Conservation (phyloP, 2,888 invertebrate species). For the Archaeoteleia sp. region DNA sequence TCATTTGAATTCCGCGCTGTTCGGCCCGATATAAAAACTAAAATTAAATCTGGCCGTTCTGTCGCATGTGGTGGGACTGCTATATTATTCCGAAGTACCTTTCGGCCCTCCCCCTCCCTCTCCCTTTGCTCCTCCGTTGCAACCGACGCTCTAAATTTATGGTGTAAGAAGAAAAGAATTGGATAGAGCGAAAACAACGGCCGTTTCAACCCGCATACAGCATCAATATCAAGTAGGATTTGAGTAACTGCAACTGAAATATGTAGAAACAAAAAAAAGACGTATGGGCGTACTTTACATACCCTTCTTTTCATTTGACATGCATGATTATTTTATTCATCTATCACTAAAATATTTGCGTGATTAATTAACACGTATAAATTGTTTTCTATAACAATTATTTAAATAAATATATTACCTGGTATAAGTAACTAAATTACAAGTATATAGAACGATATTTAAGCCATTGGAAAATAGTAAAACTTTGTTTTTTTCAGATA, state of each 20-base stretch:
- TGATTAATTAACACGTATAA: no score
- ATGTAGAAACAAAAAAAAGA: constrained; percentile 8
- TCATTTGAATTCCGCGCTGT: constrained; percentile 52
- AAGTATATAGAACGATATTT: no score
- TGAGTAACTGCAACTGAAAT: constrained; percentile 29
- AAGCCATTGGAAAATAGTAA: no score
- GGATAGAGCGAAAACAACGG: constrained; percentile 37
- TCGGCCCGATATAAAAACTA: constrained; percentile 49
- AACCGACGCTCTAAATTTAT: constrained; percentile 57
- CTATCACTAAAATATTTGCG: no score
- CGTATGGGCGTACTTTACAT: no score
- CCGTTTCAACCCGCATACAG: constrained; percentile 19
- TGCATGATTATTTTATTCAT: no score
- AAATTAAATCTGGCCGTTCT: constrained; percentile 62
- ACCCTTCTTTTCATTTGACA: no score
- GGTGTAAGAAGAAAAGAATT: constrained; percentile 41
- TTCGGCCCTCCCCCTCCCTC: no score
- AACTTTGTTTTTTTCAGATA: no score
- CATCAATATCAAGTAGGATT: constrained; percentile 30
- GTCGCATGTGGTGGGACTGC: constrained; percentile 45
- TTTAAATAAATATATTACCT: no score
- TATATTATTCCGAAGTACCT: constrained; percentile 55
- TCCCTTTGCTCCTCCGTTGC: constrained; percentile 45
- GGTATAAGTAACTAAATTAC: no score
- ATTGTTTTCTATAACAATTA: no score